A percentile compares a stretch with the other conserved stretches of the same genome.
These are phyloP conservation scores for Stenurella melanura DNA, from an alignment of 2,888 invertebrate species.

Conservation along the genomic window DNA sequence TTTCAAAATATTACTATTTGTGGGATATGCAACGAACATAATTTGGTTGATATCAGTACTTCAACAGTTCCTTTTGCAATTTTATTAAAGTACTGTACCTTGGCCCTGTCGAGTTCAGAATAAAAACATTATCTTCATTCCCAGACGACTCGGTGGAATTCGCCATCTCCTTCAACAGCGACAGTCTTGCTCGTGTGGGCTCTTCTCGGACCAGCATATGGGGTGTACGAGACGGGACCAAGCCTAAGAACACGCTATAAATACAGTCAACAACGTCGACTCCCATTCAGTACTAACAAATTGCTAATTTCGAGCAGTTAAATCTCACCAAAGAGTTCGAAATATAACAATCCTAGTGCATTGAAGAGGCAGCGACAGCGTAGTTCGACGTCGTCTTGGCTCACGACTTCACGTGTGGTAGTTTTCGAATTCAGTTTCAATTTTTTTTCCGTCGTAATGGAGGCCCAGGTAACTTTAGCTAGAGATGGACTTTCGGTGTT, in stretches of 20 bases:
- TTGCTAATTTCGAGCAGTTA: conserved; percentile 58
- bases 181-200: conserved; percentile 52
- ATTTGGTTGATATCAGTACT: not conserved
- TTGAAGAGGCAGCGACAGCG: conserved; percentile 22
- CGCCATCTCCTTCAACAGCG: conserved; percentile 28
- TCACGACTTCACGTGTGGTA: conserved; percentile 36
- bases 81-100: conserved; percentile 13
- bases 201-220: conserved; percentile 47
- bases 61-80: not conserved
- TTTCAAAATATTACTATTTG: too few relatives aligned
- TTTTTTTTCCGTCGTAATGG: conserved; percentile 59
- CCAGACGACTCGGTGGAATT: conserved; percentile 36
- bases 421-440: conserved; percentile 28
- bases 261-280: conserved; percentile 65
- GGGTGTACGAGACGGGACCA: conserved; percentile 66
- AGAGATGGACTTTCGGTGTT: conserved; percentile 66
- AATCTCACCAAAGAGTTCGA: conserved; percentile 41
- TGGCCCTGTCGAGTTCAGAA: not conserved
- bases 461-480: conserved; percentile 70
- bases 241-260: conserved; percentile 70
- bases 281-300: conserved; percentile 65
- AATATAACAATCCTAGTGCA: conserved; percentile 34
- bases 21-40: too few relatives aligned
- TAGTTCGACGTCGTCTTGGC: conserved; percentile 30
- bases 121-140: conserved; percentile 36